phyloP scores from a whole-genome alignment of 2,888 invertebrate species.

The Tetragnatha montana region DNA sequence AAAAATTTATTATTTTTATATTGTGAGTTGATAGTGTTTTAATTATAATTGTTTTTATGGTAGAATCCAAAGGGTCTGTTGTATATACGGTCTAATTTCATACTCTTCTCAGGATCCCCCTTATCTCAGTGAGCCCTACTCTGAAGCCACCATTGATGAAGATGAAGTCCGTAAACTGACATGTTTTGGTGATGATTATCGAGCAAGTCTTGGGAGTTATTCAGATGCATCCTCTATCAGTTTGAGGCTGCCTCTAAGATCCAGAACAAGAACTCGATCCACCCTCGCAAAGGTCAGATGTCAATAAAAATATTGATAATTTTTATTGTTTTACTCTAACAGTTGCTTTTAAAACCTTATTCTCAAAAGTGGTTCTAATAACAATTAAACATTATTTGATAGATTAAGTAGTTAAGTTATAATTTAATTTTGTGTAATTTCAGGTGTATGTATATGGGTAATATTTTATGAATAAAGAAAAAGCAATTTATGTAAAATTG shows the following conservation, averaged over 20 bases:
- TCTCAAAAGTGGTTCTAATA: neutral
- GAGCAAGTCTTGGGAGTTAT: conserved; percentile 91
- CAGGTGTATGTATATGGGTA: too few species aligned
- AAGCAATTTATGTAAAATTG: too few species aligned
- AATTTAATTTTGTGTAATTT: too few species aligned
- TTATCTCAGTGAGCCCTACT: conserved; percentile 90
- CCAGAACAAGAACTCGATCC: conserved; percentile 7
- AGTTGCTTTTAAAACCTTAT: neutral
- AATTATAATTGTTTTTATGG: too few species aligned
- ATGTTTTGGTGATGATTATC: conserved; percentile 93
- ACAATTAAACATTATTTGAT: too few species aligned
- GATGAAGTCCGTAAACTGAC: conserved; percentile 88
- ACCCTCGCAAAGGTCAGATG: conserved; percentile 14
- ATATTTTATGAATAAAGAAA: too few species aligned
- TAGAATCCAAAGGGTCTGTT: neutral
- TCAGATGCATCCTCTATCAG: conserved; percentile 87
- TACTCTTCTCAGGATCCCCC: conserved; percentile 82
- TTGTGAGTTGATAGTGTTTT: too few species aligned
- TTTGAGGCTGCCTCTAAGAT: conserved; percentile 10
- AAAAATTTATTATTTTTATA: too few species aligned
- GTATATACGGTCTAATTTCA: neutral
- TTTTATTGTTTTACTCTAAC: neutral
- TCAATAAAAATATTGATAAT: neutral
- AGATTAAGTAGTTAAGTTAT: too few species aligned
- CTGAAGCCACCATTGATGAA: conserved; percentile 88